Base-by-base conservation (phyloP, 1,140 invertebrate genomes). In the Pantala flavescens region DNA sequence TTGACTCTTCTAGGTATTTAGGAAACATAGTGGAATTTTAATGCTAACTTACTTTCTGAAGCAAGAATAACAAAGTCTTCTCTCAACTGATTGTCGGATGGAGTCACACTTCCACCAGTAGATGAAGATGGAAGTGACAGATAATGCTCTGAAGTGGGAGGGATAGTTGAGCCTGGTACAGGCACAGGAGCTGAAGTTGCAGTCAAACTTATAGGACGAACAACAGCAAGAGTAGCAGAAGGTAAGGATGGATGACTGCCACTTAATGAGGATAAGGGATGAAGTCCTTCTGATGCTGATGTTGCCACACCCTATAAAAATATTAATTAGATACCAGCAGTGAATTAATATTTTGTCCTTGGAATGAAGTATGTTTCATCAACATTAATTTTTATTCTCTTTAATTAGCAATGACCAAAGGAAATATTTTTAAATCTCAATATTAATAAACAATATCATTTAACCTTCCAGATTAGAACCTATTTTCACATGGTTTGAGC, bases 61-160 rank as follows among this genome's bases (percentile, higher is more conserved):
- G 90, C 90, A 28, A 90, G 82, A 7, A 86, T 84, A 1, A 88
- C 82, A 82, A 91, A 92, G 82, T 90, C 89, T 75, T 90, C 89
- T 71, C 86, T 80, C 23, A 88, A 77, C 78, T 89, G 88, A 75
- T 87, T 86, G 76, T 90, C 89, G 0, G 86, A 84, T 43, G 77
- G 76, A 63, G 78, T 77, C 70, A 79, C 76, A 24, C 23, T 72
- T 72, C 71, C 23, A 5, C 28, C 28, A 42, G 23, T 42, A 24
- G 23, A 24, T 19, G 36, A 24, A 9, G 36, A 24, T 5, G 23
- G 23, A 14, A 75, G 73, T 23, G 71, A 73, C 79, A 78, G 71
- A 78, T 78, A 19, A 16, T 71, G 24, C 36, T 74, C 55, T 5
- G 49, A 63, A 14, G 49, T 21, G 5, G 49, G 49, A 63, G 49